Conservation (phyloP, 2,797 vertebrate genomes). For the Falco peregrinus region DNA sequence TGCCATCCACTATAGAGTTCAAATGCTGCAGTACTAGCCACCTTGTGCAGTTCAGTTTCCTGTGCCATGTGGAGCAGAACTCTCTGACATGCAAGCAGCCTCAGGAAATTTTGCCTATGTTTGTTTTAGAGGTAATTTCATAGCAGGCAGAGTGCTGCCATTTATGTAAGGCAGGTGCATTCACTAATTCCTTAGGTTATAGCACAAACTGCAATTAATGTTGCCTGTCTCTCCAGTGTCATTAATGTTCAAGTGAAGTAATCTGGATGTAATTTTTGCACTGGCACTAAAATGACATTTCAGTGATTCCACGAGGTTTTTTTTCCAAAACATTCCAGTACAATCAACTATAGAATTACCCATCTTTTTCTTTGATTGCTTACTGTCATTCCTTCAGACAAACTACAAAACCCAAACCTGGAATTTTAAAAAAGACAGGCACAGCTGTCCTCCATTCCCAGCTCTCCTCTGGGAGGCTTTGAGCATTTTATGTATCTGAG, state of each 20-base stretch:
- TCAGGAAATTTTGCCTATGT: background rate
- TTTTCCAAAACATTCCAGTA: slow-evolving; percentile 62
- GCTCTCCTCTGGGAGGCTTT: background rate
- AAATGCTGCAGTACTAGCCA: background rate
- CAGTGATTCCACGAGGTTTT: slow-evolving; percentile 55
- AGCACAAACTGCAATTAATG: background rate
- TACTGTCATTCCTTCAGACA: slow-evolving; percentile 53
- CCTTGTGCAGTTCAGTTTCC: background rate
- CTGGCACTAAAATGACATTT: slow-evolving; percentile 60
- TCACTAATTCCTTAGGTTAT: slow-evolving; percentile 23
- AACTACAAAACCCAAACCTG: slow-evolving; percentile 16
- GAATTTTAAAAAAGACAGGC: background rate
- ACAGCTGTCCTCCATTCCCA: background rate
- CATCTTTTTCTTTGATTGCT: slow-evolving; percentile 38
- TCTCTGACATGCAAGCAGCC: background rate
- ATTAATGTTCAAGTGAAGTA: slow-evolving; percentile 11
- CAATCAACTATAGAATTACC: slow-evolving; percentile 60
- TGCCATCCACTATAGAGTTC: background rate
- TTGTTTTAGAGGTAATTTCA: slow-evolving; percentile 41
- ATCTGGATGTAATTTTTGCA: slow-evolving; percentile 45
- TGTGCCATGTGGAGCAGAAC: background rate
- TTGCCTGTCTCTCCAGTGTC: background rate
- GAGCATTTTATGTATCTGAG: background rate
- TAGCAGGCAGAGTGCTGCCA: background rate
- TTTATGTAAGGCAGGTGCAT: background rate